phyloP scores from a whole-genome alignment of 2,113 vertebrate genomes.

The Leptobrachium ailaonicum region DNA sequence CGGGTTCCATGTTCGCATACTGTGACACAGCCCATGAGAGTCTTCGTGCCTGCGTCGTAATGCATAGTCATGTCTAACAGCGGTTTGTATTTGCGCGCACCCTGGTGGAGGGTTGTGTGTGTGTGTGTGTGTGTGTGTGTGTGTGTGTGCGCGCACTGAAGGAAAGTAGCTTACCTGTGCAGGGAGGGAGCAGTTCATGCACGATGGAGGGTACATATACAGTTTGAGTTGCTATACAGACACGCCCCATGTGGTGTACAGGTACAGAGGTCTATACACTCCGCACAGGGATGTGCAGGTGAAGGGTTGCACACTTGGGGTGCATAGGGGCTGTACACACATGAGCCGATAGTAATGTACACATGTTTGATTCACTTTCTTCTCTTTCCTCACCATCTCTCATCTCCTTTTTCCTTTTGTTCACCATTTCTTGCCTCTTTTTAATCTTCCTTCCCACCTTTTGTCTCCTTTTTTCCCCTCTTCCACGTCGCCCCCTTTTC shows the following conservation, averaged over 20 bases:
- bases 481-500: too few species aligned
- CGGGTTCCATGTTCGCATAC: too few species aligned
- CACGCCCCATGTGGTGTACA: background rate
- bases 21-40: background rate
- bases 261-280: background rate
- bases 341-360: background rate
- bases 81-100: too few species aligned
- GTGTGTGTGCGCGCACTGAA: too few species aligned
- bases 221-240: too few species aligned
- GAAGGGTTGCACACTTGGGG: background rate
- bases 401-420: background rate
- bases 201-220: too few species aligned
- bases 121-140: too few species aligned
- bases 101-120: too few species aligned
- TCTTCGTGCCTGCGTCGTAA: too few species aligned
- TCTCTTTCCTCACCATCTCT: background rate
- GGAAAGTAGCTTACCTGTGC: too few species aligned
- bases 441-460: slow-evolving; percentile 10
- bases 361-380: background rate
- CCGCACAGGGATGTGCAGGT: background rate
- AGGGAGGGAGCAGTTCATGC: too few species aligned
- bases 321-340: background rate
- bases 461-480: slow-evolving; percentile 18
- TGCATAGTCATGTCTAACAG: too few species aligned
- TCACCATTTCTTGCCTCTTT: background rate